Percentiles rank a stretch among this genome's conserved stretches.
phyloP scores from a whole-genome alignment of 2,888 invertebrate genomes.

The Apamea monoglypha region DNA sequence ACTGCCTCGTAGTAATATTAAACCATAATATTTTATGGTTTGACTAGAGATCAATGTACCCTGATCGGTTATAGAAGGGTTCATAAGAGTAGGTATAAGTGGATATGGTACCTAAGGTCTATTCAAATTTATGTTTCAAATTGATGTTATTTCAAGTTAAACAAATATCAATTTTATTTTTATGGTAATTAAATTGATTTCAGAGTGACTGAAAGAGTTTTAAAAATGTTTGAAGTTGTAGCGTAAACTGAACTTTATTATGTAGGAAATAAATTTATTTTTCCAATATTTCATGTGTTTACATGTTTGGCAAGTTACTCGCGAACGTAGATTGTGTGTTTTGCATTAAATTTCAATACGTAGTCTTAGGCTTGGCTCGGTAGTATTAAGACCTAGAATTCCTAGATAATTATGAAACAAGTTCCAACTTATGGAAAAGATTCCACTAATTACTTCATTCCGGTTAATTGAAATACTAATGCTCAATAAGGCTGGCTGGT shows the following conservation, averaged over 20 bases:
- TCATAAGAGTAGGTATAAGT: background rate
- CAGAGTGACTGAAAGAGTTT: too few species aligned
- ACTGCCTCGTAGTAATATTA: background rate
- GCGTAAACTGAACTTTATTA: too few species aligned
- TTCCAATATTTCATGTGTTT: too few species aligned
- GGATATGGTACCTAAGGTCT: background rate
- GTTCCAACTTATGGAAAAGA: slow-evolving; percentile 12
- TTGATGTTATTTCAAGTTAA: too few species aligned
- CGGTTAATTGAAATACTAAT: background rate
- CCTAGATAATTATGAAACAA: slow-evolving; percentile 12
- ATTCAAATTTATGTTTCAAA: too few species aligned
- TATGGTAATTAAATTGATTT: too few species aligned
- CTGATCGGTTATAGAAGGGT: background rate
- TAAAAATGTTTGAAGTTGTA: too few species aligned
- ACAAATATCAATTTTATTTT: too few species aligned
- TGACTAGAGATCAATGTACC: slow-evolving; percentile 9
- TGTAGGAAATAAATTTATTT: too few species aligned
- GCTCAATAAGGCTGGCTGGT: background rate
- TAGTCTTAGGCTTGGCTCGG: background rate
- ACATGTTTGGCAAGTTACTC: too few species aligned
- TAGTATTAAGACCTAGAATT: slow-evolving; percentile 1
- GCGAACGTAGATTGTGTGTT: background rate
- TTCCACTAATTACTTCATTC: slow-evolving; percentile 1
- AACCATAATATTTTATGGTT: background rate
- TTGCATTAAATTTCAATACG: background rate